Evolutionary conservation across 1,140 invertebrate genomes (phyloP), one percentile per base, ranked within the genome.

Genomic region (Trichoplusia ni): DNA sequence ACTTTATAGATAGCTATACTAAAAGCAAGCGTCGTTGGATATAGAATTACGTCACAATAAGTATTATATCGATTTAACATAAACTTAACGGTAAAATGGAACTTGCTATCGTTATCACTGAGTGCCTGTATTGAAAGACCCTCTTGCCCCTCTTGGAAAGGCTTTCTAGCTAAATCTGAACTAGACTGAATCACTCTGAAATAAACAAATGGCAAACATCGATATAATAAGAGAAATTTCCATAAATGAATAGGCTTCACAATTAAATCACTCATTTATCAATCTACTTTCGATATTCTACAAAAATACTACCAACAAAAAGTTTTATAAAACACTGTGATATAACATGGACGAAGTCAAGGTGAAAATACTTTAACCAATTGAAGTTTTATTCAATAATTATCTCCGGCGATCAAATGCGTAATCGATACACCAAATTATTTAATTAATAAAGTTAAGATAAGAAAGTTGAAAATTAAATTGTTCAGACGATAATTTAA

Each of bases 91-190:
- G 53, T 62, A 75, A 80, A 80, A 82, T 60, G 60, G 64, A 79
- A 81, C 81, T 83, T 83, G 81, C 79, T 83, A 80, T 67, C 63
- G 56, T 62, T 73, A 76, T 69, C 64, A 54, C 33, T 42, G 25
- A 47, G 33, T 37, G 44, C 49, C 37, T 19, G 40, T 54, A 49
- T 49, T 23, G 64, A 60, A 11, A 38, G 14, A 46, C 9, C 19
- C 13, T 14, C 38, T 59, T 33, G 35, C 9, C 19, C 13, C 14
- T 25, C 53, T 33, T 47, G 35, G 64, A 75, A 59, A 53, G 37
- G 69, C 67, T 75, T 75, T 75, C 69, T 66, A 71, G 61, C 63
- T 74, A 64, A 71, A 37, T 67, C 47, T 61, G 51, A 7, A 42
- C 38, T 19, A n/a, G n/a, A n/a, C n/a, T n/a, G n/a, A n/a, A n/a